These are phyloP conservation scores for Synanthedon andrenaeformis DNA, from an alignment of 2,888 invertebrate genomes.

Conservation along the genomic window DNA sequence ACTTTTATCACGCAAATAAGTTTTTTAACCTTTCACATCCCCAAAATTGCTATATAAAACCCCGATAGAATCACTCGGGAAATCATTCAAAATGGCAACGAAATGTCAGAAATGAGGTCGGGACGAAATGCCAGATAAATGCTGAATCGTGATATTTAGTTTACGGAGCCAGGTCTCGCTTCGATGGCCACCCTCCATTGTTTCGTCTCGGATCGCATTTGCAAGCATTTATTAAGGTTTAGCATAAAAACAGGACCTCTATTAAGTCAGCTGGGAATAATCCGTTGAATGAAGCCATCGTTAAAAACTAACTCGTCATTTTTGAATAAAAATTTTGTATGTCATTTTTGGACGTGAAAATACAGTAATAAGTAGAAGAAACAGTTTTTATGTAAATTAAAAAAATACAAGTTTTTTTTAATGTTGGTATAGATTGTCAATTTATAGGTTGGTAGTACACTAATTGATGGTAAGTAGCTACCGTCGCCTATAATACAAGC, in stretches of 20 bases:
- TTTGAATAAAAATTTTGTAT: no score
- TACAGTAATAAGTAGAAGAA: no score
- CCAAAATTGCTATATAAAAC: not conserved
- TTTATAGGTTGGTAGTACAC: no score
- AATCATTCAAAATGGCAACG: constrained; percentile 13
- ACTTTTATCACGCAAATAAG: not conserved
- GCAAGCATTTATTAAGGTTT: not conserved
- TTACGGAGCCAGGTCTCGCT: constrained; percentile 8
- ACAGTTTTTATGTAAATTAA: no score
- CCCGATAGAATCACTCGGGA: not conserved
- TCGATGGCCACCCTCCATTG: constrained; percentile 13
- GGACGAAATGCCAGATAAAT: constrained; percentile 12
- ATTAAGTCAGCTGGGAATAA: no score
- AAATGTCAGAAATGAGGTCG: constrained; percentile 23
- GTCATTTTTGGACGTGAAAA: no score
- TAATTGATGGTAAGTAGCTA: no score
- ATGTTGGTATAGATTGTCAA: no score
- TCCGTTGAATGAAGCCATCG: no score
- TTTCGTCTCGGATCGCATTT: not conserved
- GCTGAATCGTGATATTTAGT: constrained; percentile 17
- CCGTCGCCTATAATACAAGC: no score
- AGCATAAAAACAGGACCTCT: not conserved
- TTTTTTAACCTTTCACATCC: not conserved
- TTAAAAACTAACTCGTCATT: no score
- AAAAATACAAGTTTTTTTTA: no score